Evolutionary conservation across 2,113 vertebrate genomes (phyloP).

Genomic region (Hassar affinis): DNA sequence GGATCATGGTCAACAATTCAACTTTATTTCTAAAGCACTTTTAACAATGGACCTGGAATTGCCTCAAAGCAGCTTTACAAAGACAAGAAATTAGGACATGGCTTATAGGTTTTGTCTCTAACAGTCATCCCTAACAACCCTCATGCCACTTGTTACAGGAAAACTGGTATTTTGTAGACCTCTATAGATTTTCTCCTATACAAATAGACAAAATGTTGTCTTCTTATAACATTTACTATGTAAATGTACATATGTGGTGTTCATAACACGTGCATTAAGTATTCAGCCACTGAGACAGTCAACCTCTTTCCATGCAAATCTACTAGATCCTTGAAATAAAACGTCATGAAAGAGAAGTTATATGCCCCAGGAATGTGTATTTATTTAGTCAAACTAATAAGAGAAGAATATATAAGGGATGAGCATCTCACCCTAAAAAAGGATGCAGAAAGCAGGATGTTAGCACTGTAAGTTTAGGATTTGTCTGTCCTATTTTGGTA

Average conservation of each 20-base stretch:
- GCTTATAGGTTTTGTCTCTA: too few species aligned
- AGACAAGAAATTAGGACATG: too few species aligned
- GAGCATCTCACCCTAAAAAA: background rate
- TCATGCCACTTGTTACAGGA: background rate
- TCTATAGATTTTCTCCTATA: background rate
- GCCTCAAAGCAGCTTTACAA: too few species aligned
- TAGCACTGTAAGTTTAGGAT: background rate
- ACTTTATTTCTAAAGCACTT: too few species aligned
- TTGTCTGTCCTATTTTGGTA: constrained; percentile 17
- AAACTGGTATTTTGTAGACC: background rate
- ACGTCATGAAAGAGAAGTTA: background rate
- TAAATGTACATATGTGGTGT: background rate
- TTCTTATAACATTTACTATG: background rate
- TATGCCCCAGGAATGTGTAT: background rate
- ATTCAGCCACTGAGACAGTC: background rate
- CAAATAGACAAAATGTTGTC: background rate
- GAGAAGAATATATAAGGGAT: background rate
- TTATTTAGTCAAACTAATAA: background rate
- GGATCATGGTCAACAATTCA: background rate
- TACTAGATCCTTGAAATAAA: background rate
- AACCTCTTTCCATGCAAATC: background rate
- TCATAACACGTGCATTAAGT: background rate
- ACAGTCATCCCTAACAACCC: too few species aligned
- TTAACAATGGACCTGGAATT: too few species aligned
- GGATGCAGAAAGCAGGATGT: background rate